phyloP scores from a whole-genome alignment of 2,797 vertebrate genomes.

The Dermochelys coriacea region DNA sequence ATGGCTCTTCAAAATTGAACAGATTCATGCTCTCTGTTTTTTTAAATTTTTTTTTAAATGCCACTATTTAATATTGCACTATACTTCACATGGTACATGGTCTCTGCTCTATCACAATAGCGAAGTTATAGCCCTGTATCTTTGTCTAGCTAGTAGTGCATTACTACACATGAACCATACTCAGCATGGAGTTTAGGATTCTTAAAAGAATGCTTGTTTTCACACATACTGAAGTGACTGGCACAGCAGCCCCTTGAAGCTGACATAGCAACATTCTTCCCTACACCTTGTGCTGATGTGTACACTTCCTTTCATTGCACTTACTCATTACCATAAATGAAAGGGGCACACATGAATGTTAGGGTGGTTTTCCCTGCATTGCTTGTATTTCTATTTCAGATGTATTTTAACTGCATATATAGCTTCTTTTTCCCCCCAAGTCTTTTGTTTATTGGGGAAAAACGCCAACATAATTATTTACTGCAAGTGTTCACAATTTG shows the following conservation, averaged over 20 bases:
- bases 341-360: not conserved
- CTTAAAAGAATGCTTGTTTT: not conserved
- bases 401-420: not conserved
- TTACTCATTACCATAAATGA: not conserved
- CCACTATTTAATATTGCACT: not conserved
- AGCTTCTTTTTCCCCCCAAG: not conserved
- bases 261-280: not conserved
- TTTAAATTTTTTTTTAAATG: not conserved
- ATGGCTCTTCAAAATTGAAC: not conserved
- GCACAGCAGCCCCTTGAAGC: not conserved
- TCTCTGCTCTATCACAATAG: not conserved
- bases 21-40: not conserved
- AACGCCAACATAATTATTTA: not conserved
- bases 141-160: not conserved
- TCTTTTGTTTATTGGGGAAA: not conserved
- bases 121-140: rapidly evolving
- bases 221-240: not conserved
- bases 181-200: not conserved
- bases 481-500: not conserved
- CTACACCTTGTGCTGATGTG: rapidly evolving
- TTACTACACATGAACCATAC: not conserved
- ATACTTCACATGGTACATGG: rapidly evolving
- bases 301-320: not conserved
- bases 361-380: not conserved
- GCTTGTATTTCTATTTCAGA: not conserved